Evolutionary conservation across 2,113 vertebrate species (phyloP), one percentile per base, ranked within the genome.

Genomic region (Thalassarche chlororhynchos): DNA sequence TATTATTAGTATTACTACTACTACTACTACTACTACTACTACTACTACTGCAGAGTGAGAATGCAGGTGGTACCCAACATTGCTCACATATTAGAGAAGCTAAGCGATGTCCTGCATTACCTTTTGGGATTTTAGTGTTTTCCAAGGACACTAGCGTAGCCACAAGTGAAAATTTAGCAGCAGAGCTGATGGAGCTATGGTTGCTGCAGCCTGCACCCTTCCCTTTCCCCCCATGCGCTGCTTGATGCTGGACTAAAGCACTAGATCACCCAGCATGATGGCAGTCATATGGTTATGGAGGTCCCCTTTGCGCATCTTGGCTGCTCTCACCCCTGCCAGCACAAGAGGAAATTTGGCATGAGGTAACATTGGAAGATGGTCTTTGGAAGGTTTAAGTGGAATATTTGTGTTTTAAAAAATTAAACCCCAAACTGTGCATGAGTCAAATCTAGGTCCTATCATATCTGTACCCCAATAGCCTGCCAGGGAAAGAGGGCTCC

Each of bases 211-310:
- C 54, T 51, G 8, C 7, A 72, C 9, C 20, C 10, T 93, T 75
- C 28, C 10, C 14, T 68, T 31, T 18, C 16, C 12, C 8, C 12
- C 25, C 5, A 9, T 1, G 6, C n/a, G 9, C 25, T 62, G 24
- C 46, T 83, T 38, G 42, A 18, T 31, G 47, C 32, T 74, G 38
- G 64, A 42, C 19, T n/a, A 44, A 87, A 64, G 38, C 32, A 58
- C 24, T 52, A 15, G 14, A 38, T 36, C 38, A 65, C 29, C 9
- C 40, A 68, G 42, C n/a, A 51, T 0, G 0, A 51, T 0, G 7
- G 25, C 23, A 51, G 14, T 36, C 6, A 5, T 31, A 17, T 0
- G 2, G 18, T 54, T 26, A 44, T 1, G 55, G 54, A 61, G 5
- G 44, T 65, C 46, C 44, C 40, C 26, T 68, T 62, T 21, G 18